Evolutionary conservation across 2,797 vertebrate genomes (phyloP).

Genomic region (Lycodopsis pacificus): DNA sequence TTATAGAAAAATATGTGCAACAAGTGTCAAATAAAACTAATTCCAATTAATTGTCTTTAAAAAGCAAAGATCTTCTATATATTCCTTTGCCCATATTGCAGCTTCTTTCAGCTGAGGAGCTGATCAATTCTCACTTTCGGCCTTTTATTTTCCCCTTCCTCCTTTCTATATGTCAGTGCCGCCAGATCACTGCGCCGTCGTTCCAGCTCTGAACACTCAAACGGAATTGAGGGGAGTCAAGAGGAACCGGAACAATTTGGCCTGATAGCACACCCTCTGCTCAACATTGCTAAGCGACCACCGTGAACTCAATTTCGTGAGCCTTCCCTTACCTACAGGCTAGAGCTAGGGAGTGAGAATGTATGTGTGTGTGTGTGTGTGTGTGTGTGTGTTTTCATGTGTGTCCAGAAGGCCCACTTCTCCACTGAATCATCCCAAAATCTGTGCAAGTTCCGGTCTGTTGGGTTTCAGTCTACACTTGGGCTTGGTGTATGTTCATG

Average conservation of each 20-base stretch:
- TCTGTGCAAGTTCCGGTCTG: conserved; percentile 75
- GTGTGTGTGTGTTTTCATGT: conserved; percentile 15
- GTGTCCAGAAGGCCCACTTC: conserved; percentile 46
- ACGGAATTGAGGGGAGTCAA: conserved; percentile 83
- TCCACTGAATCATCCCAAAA: conserved; percentile 75
- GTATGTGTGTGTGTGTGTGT: conserved; percentile 28
- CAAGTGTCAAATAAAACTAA: conserved; percentile 19
- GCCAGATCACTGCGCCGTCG: conserved; percentile 73
- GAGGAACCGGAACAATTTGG: conserved; percentile 85
- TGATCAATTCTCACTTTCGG: conserved; percentile 70
- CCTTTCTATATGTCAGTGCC: conserved; percentile 78
- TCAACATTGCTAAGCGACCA: conserved; percentile 84
- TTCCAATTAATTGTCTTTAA: conserved; percentile 9
- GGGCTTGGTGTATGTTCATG: conserved; percentile 53
- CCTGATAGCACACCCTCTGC: conserved; percentile 82
- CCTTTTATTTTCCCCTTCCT: conserved; percentile 71
- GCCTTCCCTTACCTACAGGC: conserved; percentile 80
- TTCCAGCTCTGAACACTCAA: conserved; percentile 81
- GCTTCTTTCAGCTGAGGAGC: conserved; percentile 56
- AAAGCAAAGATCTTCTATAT: conserved; percentile 14
- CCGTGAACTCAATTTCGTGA: conserved; percentile 83
- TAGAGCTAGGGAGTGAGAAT: conserved; percentile 48
- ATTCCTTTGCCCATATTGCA: conserved; percentile 36
- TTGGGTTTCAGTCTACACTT: conserved; percentile 54
- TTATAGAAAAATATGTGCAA: background rate